Evolutionary conservation across 2,888 invertebrate genomes (phyloP), one percentile per base, ranked within the genome.

Genomic region (Xiphydria camelus): DNA sequence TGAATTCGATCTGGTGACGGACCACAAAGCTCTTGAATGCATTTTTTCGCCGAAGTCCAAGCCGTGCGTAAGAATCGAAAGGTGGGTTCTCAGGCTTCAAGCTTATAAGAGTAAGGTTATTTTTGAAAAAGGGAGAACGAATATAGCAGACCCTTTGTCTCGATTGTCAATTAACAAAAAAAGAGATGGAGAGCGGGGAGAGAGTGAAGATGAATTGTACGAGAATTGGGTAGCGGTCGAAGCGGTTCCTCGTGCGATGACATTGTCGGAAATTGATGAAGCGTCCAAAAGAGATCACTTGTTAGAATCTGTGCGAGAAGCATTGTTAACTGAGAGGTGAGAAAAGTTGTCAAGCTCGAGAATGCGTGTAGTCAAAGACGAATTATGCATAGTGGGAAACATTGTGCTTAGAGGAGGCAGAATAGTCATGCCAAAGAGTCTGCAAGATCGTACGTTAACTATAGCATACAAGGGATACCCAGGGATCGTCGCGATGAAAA

Each of bases 391-490:
- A 4, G 29, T 48, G 14, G 41, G 41, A 4, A 35, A 45, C 15
- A 45, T 59, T 23, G 32, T 59, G 2, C 35, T 59, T 4, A 29
- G 56, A 25, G 51, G 55, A n/a, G 52, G 51, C 1, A 25, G 51
- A 22, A 44, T 56, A 2, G 48, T 62, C 20, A 55, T 61, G 7
- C 59, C 59, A 5, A 7, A 34, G 12, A 35, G 20, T 5, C 41
- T 61, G 7, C 32, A 58, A 3, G 22, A 53, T 20, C 29, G 36
- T 12, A 56, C 57, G 2, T 41, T 66, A 33, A 44, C 40, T 1
- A 54, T 61, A 9, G 63, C 59, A 2, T 66, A 68, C 31, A 61
- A 68, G 40, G 68, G 68, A 1, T 66, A 66, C 37, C 57, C 61
- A 1, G 61, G 63, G 4, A 58, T 49, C 10, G 52, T 56, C 0